Percentiles rank a stretch among this genome's conserved stretches.
These are phyloP conservation scores for Meloidogyne exigua DNA, from an alignment of 1,140 invertebrate genomes.

Conservation along the genomic window DNA sequence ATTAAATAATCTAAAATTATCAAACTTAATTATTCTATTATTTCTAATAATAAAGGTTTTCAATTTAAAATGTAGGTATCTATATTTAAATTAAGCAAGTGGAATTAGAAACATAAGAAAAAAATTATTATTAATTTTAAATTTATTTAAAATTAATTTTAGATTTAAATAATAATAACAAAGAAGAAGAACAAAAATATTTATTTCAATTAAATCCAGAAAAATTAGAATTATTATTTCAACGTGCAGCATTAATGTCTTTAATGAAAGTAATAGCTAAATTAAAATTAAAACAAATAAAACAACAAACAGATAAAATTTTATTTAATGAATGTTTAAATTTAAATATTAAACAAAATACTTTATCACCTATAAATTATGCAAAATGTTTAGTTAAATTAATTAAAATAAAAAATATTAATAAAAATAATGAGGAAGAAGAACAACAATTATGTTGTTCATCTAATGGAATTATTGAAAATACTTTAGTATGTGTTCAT, in stretches of 20 bases:
- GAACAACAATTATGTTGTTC: conserved; percentile 15
- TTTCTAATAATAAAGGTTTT: neutral
- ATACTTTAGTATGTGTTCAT: neutral
- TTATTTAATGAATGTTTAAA: conserved; percentile 6
- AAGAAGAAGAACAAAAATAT: neutral
- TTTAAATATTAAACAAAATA: neutral
- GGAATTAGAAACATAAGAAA: no score
- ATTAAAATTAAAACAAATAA: neutral
- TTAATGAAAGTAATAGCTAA: conserved; percentile 9
- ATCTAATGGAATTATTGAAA: neutral
- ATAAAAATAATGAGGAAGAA: neutral
- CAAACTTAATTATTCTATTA: neutral
- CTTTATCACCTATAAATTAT: conserved; percentile 8
- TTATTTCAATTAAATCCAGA: neutral
- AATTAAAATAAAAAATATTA: neutral
- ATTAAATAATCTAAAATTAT: neutral
- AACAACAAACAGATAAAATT: neutral
- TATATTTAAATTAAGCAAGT: neutral
- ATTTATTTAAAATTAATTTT: no score
- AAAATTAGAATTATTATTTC: conserved; percentile 21
- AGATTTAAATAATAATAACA: no score
- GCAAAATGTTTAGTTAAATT: conserved; percentile 25
- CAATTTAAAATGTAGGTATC: neutral
- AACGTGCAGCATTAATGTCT: conserved; percentile 22
- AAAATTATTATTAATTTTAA: no score